A percentile compares a stretch with the other conserved stretches of the same genome.
phyloP scores from a whole-genome alignment of 2,797 vertebrate species.

The Delichon dasypus region DNA sequence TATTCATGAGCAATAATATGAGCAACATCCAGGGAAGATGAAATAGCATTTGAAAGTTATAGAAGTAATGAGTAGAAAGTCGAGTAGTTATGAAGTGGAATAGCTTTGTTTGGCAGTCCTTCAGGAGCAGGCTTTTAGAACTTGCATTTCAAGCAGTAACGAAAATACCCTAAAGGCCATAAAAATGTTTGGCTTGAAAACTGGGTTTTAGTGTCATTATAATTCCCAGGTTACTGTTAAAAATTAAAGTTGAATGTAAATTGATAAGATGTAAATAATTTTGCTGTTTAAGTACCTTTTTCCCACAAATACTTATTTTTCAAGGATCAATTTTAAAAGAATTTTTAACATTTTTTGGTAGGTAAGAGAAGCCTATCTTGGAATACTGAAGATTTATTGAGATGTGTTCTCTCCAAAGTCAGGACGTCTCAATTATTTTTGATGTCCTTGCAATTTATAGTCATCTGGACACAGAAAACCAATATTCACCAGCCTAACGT shows the following conservation, averaged over 20 bases:
- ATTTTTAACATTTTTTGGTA: background rate
- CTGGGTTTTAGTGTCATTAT: background rate
- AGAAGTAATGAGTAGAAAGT: slow-evolving; percentile 8
- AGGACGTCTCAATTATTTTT: background rate
- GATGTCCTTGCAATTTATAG: background rate
- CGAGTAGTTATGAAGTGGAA: background rate
- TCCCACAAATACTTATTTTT: background rate
- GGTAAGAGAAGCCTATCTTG: background rate
- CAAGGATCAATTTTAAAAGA: background rate
- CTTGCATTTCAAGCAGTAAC: slow-evolving; percentile 10
- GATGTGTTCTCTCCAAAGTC: background rate
- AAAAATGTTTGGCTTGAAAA: slow-evolving; percentile 7
- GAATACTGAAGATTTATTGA: background rate
- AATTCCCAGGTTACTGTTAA: background rate
- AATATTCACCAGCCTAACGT: background rate
- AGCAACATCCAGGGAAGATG: background rate
- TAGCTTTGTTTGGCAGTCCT: slow-evolving; percentile 35
- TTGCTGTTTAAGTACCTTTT: background rate
- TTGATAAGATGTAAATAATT: background rate
- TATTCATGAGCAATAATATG: background rate
- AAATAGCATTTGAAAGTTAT: slow-evolving; percentile 15
- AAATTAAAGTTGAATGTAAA: background rate
- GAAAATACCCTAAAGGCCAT: background rate
- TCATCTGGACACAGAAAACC: background rate
- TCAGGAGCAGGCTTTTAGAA: slow-evolving; percentile 1